Evolutionary conservation across 1,140 invertebrate species (phyloP).

Genomic region (Theocolax elegans): DNA sequence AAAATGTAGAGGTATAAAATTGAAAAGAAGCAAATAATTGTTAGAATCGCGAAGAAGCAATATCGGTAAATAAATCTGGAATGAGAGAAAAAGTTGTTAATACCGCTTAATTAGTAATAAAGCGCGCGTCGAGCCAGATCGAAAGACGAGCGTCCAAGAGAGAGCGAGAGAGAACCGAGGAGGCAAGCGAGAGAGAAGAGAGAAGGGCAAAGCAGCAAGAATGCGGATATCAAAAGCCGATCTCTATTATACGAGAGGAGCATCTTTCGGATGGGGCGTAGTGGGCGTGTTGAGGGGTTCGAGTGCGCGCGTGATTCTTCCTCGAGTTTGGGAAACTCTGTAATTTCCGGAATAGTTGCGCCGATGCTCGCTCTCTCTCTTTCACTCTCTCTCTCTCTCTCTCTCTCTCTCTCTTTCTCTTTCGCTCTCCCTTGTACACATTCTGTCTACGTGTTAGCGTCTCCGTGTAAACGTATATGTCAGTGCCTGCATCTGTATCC

Average conservation of each 20-base stretch:
- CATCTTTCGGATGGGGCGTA: constrained; percentile 33
- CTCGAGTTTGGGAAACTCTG: constrained; percentile 38
- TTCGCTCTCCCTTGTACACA: too few species aligned
- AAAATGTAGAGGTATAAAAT: too few species aligned
- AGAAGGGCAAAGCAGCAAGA: constrained; percentile 32
- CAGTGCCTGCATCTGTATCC: background rate
- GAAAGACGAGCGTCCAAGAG: too few species aligned
- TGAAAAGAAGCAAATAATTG: too few species aligned
- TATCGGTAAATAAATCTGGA: too few species aligned
- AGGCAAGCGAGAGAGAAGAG: constrained; percentile 28
- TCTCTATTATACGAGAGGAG: constrained; percentile 40
- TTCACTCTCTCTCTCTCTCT: too few species aligned
- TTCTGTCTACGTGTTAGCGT: too few species aligned
- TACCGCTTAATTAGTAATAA: constrained; percentile 32
- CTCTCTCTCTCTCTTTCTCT: too few species aligned
- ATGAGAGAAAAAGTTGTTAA: too few species aligned
- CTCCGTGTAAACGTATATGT: too few species aligned
- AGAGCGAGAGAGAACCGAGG: constrained; percentile 43
- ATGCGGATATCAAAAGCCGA: constrained; percentile 42
- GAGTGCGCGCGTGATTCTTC: constrained; percentile 23
- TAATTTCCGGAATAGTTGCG: constrained; percentile 40
- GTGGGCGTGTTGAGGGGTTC: constrained; percentile 29
- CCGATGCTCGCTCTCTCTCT: too few species aligned
- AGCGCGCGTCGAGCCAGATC: background rate
- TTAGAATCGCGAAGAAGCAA: too few species aligned